Evolutionary conservation across 2,888 invertebrate species (phyloP).

Genomic region (Laspeyria flexula): DNA sequence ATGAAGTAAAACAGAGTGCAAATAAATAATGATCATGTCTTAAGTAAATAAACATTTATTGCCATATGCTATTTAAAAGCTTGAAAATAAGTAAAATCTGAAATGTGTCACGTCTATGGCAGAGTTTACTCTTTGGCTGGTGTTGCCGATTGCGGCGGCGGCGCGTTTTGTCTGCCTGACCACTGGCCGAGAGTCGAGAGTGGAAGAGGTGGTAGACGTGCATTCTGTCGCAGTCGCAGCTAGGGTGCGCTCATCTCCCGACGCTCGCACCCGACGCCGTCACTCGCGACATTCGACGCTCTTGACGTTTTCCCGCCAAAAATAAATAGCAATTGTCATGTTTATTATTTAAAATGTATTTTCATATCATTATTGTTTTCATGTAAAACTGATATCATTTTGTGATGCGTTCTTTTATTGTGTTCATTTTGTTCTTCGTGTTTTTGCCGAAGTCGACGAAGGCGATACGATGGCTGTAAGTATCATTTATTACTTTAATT

Average conservation of each 20-base stretch:
- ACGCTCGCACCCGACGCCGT: slow-evolving; percentile 40
- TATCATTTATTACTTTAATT: slow-evolving; percentile 38
- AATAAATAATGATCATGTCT: too few relatives aligned
- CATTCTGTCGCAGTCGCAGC: slow-evolving; percentile 70
- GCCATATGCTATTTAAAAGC: too few relatives aligned
- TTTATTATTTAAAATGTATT: slow-evolving; percentile 14
- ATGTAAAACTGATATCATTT: slow-evolving; percentile 46
- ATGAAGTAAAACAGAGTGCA: too few relatives aligned
- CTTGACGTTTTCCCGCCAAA: slow-evolving; percentile 72
- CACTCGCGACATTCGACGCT: slow-evolving; percentile 39
- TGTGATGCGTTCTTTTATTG: slow-evolving; percentile 79
- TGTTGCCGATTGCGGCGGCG: slow-evolving; percentile 50
- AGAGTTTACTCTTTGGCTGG: slow-evolving; percentile 44
- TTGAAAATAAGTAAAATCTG: neutral
- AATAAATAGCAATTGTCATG: slow-evolving; percentile 52
- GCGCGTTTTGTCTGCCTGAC: slow-evolving; percentile 67
- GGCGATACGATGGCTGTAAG: slow-evolving; percentile 84
- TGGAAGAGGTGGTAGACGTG: slow-evolving; percentile 56
- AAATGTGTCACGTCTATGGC: slow-evolving; percentile 14
- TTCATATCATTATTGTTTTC: slow-evolving; percentile 21
- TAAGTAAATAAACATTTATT: too few relatives aligned
- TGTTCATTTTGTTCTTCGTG: slow-evolving; percentile 81
- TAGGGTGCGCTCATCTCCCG: slow-evolving; percentile 56
- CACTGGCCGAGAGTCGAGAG: slow-evolving; percentile 67
- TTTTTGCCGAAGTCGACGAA: slow-evolving; percentile 75